Evolutionary conservation across 2,797 vertebrate genomes (phyloP), one percentile per base, ranked within the genome.

Genomic region (Choloepus didactylus): DNA sequence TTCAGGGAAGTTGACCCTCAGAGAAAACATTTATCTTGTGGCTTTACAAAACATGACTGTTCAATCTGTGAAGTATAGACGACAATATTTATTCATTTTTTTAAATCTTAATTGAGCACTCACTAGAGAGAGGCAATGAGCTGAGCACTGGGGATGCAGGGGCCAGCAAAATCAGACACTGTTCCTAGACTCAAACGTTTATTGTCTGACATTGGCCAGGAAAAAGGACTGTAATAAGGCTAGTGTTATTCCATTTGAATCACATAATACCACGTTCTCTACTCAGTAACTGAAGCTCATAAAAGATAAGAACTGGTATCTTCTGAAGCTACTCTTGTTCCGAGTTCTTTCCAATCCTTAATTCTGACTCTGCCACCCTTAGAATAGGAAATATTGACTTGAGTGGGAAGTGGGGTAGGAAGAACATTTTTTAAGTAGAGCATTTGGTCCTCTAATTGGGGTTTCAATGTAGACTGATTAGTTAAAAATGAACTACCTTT

Each of bases 381-480:
- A 25, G 0, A 51, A 29, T 25, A 6, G 49, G 44, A 77, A 72
- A 87, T 62, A 11, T 67, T 80, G 27, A 5, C 25, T 18, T 51
- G 27, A 49, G 23, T 69, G 5, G 21, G 38, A 11, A 2, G 49
- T 31, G 19, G 51, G 11, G 1, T 46, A 11, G 8, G 29, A 73
- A 79, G 56, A 31, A 70, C 81, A 76, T 35, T 16, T 54, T 21
- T 44, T 73, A 60, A 67, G 25, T 21, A 66, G 41, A 59, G 35
- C 51, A 23, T 90, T 85, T 70, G 51, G 31, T 83, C 67, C 51
- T 85, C 15, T 41, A 70, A 84, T 18, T 46, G 67, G 64, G 83
- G 46, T 95, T 93, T 95, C 75, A 60, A 0, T 2, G 5, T 87
- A 25, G 76, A 91, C 59, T 92, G 94, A 59, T 91, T 92, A 91